phyloP scores from a whole-genome alignment of 2,888 invertebrate genomes.

The Apotomis turbidana region DNA sequence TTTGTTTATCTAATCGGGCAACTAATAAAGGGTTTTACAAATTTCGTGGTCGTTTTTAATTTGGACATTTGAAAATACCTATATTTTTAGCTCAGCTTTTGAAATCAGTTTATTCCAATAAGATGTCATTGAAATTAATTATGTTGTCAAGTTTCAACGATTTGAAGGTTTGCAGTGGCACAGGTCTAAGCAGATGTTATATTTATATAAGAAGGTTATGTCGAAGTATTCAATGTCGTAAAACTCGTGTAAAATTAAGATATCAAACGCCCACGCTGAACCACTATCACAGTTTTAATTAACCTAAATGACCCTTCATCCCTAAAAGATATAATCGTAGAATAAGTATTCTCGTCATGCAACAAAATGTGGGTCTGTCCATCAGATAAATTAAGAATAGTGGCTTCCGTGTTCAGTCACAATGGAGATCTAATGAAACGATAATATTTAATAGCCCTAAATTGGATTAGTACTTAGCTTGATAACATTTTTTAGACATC shows the following conservation, averaged over 20 bases:
- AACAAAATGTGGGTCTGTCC: slow-evolving; percentile 47
- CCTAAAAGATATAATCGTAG: slow-evolving; percentile 46
- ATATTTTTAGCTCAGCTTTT: neutral
- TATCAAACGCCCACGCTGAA: slow-evolving; percentile 12
- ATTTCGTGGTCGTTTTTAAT: slow-evolving; percentile 2
- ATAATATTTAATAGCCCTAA: slow-evolving; percentile 38
- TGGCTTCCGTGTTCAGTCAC: slow-evolving; percentile 52
- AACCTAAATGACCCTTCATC: slow-evolving; percentile 34
- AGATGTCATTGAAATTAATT: neutral
- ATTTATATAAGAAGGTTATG: neutral
- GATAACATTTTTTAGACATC: slow-evolving; percentile 32
- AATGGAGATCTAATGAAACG: slow-evolving; percentile 39
- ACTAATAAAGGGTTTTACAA: slow-evolving; percentile 23
- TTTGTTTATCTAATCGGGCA: slow-evolving; percentile 37
- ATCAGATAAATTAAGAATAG: slow-evolving; percentile 56
- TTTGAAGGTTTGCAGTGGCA: neutral
- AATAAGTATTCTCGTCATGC: slow-evolving; percentile 50
- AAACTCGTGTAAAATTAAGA: slow-evolving; percentile 17
- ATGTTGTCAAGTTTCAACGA: neutral
- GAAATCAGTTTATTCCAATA: neutral
- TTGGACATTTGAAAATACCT: slow-evolving; percentile 16
- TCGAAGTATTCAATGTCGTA: neutral
- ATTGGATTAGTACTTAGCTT: slow-evolving; percentile 39
- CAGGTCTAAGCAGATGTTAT: neutral
- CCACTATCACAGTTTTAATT: slow-evolving; percentile 34